Percentiles rank a stretch among this genome's conserved stretches.
Conservation (phyloP, 2,797 vertebrate genomes). For the Streptopelia turtur region DNA sequence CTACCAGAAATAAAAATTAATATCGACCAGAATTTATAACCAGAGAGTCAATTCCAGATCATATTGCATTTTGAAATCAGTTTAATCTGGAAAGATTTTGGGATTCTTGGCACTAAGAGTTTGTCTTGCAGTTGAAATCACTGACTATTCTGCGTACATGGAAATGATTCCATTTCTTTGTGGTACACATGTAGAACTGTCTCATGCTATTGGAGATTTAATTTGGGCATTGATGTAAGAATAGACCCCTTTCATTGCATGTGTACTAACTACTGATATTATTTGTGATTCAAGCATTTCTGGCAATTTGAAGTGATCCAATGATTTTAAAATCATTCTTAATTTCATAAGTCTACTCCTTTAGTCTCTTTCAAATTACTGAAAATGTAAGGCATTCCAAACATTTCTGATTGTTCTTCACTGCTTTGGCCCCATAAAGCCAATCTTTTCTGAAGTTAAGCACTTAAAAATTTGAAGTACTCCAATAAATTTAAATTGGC, state of each 20-base stretch:
- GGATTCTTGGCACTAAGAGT: conserved; percentile 41
- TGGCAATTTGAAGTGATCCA: conserved; percentile 27
- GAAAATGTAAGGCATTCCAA: conserved; percentile 68
- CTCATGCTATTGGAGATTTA: neutral
- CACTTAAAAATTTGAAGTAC: conserved; percentile 80
- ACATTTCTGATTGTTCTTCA: conserved; percentile 68
- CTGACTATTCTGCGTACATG: neutral
- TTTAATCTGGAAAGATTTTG: conserved; percentile 68
- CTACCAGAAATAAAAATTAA: conserved; percentile 58
- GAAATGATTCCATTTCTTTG: neutral
- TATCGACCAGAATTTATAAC: conserved; percentile 68
- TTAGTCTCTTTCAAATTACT: conserved; percentile 74
- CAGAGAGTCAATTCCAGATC: conserved; percentile 64
- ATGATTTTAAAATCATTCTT: conserved; percentile 67
- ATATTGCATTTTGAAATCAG: conserved; percentile 63
- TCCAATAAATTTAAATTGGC: conserved; percentile 82
- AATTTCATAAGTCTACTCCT: conserved; percentile 68
- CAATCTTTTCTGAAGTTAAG: conserved; percentile 79
- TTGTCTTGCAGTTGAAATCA: conserved; percentile 48
- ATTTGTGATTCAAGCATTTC: conserved; percentile 32
- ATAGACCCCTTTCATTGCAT: neutral
- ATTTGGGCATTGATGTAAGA: neutral
- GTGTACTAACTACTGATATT: neutral
- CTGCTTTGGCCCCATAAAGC: conserved; percentile 64
- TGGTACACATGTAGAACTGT: neutral